Conservation (phyloP, 2,888 invertebrate species). For the Cataglyphis rosenhaueri region DNA sequence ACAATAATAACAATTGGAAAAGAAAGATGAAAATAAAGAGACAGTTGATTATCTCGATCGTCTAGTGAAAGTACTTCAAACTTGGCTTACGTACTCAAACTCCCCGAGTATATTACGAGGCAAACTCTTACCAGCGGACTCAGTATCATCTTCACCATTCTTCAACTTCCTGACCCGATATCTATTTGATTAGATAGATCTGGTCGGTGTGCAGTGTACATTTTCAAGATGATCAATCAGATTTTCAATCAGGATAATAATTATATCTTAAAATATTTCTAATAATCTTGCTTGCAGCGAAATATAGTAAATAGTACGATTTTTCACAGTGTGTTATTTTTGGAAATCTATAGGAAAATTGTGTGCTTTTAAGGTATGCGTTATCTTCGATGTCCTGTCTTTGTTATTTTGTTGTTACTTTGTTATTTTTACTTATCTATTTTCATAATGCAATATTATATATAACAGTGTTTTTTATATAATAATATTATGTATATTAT, state of each 20-base stretch:
- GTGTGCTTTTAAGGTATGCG: constrained; percentile 1
- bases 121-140: constrained; percentile 76
- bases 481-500: neutral
- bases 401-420: neutral
- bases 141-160: constrained; percentile 83
- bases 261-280: neutral
- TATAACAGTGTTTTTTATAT: neutral
- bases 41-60: constrained; percentile 54
- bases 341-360: neutral
- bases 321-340: neutral
- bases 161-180: constrained; percentile 65
- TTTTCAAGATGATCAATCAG: neutral
- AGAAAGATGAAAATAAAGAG: neutral
- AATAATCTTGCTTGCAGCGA: neutral
- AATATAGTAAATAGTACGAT: neutral
- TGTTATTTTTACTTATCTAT: neutral
- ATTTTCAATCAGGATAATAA: neutral
- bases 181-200: neutral
- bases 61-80: constrained; percentile 81
- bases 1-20: too few relatives aligned
- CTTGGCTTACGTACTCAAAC: constrained; percentile 79
- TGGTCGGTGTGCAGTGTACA: neutral
- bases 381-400: neutral
- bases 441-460: neutral
- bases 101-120: constrained; percentile 81